These are phyloP conservation scores for Neuroscelio doddi DNA, from an alignment of 2,888 invertebrate species.

Conservation along the genomic window DNA sequence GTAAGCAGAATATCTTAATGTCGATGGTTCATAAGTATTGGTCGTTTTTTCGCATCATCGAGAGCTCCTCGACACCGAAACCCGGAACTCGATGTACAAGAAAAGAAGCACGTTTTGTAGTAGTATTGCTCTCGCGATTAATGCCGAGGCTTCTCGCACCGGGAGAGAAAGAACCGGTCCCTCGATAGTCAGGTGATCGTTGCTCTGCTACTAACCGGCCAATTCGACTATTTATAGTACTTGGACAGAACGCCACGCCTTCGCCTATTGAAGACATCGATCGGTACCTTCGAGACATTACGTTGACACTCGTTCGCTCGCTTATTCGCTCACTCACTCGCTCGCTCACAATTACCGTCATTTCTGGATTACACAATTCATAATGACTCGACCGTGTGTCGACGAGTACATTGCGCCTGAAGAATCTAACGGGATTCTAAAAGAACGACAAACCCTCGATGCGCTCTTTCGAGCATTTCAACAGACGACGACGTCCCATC, in stretches of 20 bases:
- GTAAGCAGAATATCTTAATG: no score
- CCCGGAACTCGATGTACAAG: slow-evolving; percentile 27
- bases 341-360: slow-evolving; percentile 2
- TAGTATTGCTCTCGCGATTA: slow-evolving; percentile 1
- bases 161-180: slow-evolving; percentile 4
- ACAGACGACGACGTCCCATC: no score
- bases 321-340: no score
- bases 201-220: slow-evolving; percentile 16
- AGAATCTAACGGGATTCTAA: slow-evolving; percentile 1
- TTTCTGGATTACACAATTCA: neutral
- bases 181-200: neutral
- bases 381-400: neutral
- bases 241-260: slow-evolving; percentile 6
- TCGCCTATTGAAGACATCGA: slow-evolving; percentile 5
- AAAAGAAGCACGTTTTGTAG: slow-evolving; percentile 18
- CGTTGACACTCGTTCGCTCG: neutral
- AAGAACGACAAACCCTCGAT: slow-evolving; percentile 1
- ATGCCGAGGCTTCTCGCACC: neutral
- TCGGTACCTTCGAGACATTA: neutral
- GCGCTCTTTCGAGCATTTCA: no score
- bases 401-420: neutral
- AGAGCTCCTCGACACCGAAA: slow-evolving; percentile 12
- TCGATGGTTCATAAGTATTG: no score
- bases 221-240: slow-evolving; percentile 16
- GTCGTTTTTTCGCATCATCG: no score